phyloP scores from a whole-genome alignment of 2,888 invertebrate species.

The Malachius bipustulatus region DNA sequence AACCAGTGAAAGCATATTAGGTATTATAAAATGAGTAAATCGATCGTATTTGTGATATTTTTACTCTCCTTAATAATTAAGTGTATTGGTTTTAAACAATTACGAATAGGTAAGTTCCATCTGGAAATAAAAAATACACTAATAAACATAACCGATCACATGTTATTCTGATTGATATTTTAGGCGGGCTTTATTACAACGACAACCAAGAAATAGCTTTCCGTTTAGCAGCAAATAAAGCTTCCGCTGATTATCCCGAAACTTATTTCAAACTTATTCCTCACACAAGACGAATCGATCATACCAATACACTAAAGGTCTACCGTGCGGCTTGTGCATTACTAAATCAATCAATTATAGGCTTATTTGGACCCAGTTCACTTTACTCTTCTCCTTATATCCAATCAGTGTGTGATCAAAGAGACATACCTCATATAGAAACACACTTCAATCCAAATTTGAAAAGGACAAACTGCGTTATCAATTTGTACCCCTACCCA shows the following conservation, averaged over 20 bases:
- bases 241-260: conserved; percentile 18
- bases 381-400: conserved; percentile 16
- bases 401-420: conserved; percentile 15
- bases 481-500: conserved; percentile 19
- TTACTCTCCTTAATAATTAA: too few species aligned
- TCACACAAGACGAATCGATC: conserved; percentile 14
- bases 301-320: conserved; percentile 19
- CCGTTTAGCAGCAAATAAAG: conserved; percentile 17
- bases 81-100: not conserved
- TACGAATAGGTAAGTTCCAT: too few species aligned
- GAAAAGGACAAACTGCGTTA: conserved; percentile 19
- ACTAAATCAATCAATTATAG: conserved; percentile 15
- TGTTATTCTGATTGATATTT: too few species aligned
- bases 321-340: conserved; percentile 16
- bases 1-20: too few species aligned
- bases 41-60: too few species aligned
- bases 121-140: too few species aligned
- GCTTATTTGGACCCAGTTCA: conserved; percentile 18
- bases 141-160: too few species aligned
- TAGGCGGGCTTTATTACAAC: conserved; percentile 1
- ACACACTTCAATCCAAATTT: conserved; percentile 19
- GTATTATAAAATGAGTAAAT: too few species aligned
- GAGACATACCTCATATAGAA: conserved; percentile 27
- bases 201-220: conserved; percentile 21
- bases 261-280: conserved; percentile 18